Evolutionary conservation across 2,888 invertebrate genomes (phyloP).

Genomic region (Conops quadrifasciatus): DNA sequence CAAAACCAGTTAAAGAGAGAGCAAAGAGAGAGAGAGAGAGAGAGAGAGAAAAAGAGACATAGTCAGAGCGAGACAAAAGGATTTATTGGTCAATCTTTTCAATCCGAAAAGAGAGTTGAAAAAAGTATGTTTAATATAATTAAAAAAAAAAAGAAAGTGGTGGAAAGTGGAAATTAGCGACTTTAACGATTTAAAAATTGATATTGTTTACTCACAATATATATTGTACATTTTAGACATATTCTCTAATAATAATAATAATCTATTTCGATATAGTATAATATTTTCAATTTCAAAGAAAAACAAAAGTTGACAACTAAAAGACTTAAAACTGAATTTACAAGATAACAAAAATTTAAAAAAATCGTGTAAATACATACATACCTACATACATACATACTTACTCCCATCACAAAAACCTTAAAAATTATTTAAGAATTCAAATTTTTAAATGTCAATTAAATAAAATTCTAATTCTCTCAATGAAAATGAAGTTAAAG

Average conservation of each 20-base stretch:
- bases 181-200: no score
- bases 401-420: background rate
- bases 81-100: slow-evolving; percentile 15
- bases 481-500: slow-evolving; percentile 9
- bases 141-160: slow-evolving; percentile 20
- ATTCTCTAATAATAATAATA: no score
- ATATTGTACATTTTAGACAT: no score
- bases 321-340: slow-evolving; percentile 48
- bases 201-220: no score
- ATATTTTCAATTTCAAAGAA: no score
- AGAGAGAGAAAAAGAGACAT: no score
- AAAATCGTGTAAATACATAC: slow-evolving; percentile 2
- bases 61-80: slow-evolving; percentile 6
- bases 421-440: slow-evolving; percentile 12
- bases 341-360: background rate
- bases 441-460: slow-evolving; percentile 26
- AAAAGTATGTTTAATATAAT: background rate
- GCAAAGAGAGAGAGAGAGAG: no score
- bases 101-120: no score
- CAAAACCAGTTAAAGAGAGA: no score
- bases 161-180: no score
- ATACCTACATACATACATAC: slow-evolving; percentile 15
- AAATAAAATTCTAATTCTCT: slow-evolving; percentile 15
- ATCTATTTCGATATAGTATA: no score
- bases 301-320: slow-evolving; percentile 41